These are phyloP conservation scores for Mesembrinibis cayennensis DNA, from an alignment of 2,113 vertebrate species.

Conservation along the genomic window DNA sequence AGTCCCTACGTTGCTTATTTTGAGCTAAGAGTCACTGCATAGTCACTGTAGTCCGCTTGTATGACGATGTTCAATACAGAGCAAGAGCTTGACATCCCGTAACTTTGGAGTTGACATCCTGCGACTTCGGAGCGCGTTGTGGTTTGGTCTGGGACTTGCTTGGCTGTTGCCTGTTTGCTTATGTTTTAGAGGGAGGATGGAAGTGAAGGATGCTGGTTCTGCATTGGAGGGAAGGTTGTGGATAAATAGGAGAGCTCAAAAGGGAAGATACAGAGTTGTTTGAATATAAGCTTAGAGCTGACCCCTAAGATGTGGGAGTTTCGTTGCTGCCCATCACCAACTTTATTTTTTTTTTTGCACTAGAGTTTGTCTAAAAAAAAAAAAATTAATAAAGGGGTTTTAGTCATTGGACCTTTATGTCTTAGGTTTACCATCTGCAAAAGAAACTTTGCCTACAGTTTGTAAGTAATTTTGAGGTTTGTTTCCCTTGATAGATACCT, in stretches of 20 bases:
- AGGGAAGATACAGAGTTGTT: background rate
- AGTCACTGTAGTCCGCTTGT: rapidly evolving
- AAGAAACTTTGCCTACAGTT: background rate
- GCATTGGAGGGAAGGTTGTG: background rate
- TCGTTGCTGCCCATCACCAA: background rate
- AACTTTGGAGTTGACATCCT: background rate
- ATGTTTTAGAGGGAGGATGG: background rate
- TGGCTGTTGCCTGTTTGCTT: rapidly evolving
- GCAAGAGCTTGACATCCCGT: background rate
- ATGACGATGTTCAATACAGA: background rate
- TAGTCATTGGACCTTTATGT: background rate
- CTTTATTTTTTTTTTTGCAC: background rate
- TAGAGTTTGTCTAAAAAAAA: background rate
- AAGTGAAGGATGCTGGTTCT: background rate
- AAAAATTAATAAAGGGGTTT: rapidly evolving
- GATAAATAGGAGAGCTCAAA: background rate
- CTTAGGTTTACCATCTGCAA: background rate
- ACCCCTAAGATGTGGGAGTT: background rate
- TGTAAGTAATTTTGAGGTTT: background rate
- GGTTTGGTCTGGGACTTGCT: background rate
- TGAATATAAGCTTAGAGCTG: no score
- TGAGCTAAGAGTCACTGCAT: background rate
- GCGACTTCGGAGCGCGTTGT: rapidly evolving
- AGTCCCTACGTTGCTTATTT: rapidly evolving
- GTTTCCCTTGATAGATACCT: rapidly evolving